A percentile compares a stretch with the other conserved stretches of the same genome.
These are phyloP conservation scores for Bradypus variegatus DNA, from an alignment of 2,797 vertebrate genomes.

Conservation along the genomic window DNA sequence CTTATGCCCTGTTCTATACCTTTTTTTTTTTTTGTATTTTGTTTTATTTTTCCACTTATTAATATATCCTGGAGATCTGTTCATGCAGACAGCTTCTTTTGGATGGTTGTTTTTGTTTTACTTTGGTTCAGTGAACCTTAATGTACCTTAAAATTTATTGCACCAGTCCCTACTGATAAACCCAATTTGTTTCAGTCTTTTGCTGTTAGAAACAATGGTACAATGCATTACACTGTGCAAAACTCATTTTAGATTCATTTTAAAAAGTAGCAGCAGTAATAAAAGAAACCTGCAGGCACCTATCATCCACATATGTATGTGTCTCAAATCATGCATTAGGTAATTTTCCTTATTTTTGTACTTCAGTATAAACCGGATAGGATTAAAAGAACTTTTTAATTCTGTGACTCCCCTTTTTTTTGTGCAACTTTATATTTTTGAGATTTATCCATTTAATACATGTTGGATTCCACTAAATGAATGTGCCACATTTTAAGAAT, in stretches of 20 bases:
- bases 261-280: background rate
- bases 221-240: background rate
- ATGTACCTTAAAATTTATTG: background rate
- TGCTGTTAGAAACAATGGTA: background rate
- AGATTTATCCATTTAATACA: background rate
- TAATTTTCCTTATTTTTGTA: background rate
- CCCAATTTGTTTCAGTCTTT: background rate
- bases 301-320: too few species aligned
- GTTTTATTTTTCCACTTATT: background rate
- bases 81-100: background rate
- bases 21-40: too few species aligned
- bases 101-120: background rate
- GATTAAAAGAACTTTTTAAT: background rate
- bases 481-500: background rate
- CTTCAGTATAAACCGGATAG: background rate
- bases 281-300: background rate
- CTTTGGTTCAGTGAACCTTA: background rate
- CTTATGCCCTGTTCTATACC: background rate
- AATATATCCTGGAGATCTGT: too few species aligned
- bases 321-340: background rate
- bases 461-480: background rate
- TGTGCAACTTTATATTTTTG: background rate
- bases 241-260: background rate
- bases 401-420: background rate
- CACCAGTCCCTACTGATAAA: background rate